Evolutionary conservation across 2,888 invertebrate species (phyloP), one percentile per base, ranked within the genome.

Genomic region (Drosophila eohydei): DNA sequence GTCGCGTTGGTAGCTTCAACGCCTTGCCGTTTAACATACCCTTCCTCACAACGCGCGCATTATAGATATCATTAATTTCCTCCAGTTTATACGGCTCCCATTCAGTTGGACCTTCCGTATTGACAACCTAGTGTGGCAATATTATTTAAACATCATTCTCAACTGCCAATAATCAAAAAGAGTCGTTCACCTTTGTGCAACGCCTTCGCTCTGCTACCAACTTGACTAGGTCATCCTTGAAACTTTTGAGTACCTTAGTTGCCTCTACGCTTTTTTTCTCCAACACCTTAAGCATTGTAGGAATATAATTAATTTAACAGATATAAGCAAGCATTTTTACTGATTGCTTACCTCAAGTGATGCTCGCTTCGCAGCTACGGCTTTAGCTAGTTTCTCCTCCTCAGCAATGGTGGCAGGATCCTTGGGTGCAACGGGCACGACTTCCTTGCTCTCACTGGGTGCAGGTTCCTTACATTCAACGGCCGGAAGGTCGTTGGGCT

Each of bases 151-250:
- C 16, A 12, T 7, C 11, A 9, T 9, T 16, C 9, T 11, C 2
- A 32, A n/a, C 9, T 32, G 2, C 32, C 32, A 7, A 32, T 7
- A 5, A 30, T 7, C 32, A 1, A 7, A 32, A 32, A 7, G 7
- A 32, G 8, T 32, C 32, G 12, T 12, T 36, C 36, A 52, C 52
- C 52, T 52, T 36, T 4, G 26, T 8, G 8, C 4, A 2, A 0
- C 26, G 38, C 26, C 26, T 38, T 4, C 26, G 34, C 12, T 51
- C 50, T 2, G 50, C 38, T 2, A 8, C 8, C 26, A 38, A 7
- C 14, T 38, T 52, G 36, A 36, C n/a, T 3, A 38, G 14, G n/a
- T 52, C 52, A 4, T 52, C 26, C 28, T 52, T 52, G 9, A 52
- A 52, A 2, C 12, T 14, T 36, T 26, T 12, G 4, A 52, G 8